Evolutionary conservation across 2,113 vertebrate genomes (phyloP).

Genomic region (Alouatta palliata): DNA sequence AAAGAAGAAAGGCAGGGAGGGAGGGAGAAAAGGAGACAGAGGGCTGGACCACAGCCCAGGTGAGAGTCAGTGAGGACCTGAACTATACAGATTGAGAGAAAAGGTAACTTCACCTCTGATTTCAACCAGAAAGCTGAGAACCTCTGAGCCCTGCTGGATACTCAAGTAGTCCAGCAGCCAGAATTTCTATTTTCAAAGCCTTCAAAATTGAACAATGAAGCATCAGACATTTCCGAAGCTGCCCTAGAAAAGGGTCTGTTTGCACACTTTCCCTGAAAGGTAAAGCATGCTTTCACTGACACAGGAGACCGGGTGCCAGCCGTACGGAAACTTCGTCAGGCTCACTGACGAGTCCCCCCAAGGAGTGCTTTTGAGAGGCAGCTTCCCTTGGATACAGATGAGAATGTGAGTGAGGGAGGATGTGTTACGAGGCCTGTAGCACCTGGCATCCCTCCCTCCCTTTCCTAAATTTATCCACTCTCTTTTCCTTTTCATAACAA

Average conservation of each 20-base stretch:
- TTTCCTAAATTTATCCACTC: background rate
- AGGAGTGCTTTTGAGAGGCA: background rate
- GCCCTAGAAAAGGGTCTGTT: background rate
- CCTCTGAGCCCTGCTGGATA: background rate
- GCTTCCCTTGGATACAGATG: background rate
- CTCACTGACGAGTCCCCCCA: background rate
- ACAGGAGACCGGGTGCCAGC: background rate
- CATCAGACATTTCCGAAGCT: background rate
- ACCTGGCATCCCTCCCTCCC: background rate
- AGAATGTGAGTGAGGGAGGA: background rate
- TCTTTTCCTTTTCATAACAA: background rate
- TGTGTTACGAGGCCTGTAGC: background rate
- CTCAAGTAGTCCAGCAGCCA: conserved; percentile 1
- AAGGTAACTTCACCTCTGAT: background rate
- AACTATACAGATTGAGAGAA: background rate
- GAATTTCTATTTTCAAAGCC: background rate
- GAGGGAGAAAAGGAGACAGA: accelerated
- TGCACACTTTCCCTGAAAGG: background rate
- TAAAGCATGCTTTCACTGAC: background rate
- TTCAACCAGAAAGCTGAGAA: background rate
- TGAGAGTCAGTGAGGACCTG: background rate
- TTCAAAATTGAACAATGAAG: background rate
- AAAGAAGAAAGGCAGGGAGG: background rate
- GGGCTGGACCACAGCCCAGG: background rate
- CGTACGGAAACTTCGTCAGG: background rate